These are phyloP conservation scores for Entomyzon cyanotis DNA, from an alignment of 2,113 vertebrate genomes.

Conservation along the genomic window DNA sequence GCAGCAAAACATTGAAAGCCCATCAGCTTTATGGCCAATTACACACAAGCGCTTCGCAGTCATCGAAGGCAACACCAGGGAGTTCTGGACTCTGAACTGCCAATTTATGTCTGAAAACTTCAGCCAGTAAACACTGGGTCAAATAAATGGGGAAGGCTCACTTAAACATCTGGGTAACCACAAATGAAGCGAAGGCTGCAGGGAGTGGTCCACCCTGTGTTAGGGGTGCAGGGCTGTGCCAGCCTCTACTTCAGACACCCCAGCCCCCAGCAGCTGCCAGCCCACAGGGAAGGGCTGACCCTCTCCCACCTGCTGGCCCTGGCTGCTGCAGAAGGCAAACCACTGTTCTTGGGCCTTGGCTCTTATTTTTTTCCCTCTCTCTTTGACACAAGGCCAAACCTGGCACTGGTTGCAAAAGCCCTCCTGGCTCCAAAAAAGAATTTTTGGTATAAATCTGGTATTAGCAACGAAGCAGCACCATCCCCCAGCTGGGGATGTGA, in stretches of 20 bases:
- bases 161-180: neutral
- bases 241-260: accelerated
- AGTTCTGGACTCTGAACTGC: neutral
- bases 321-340: neutral
- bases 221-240: neutral
- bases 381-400: neutral
- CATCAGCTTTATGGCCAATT: neutral
- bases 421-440: neutral
- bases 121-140: neutral
- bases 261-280: accelerated
- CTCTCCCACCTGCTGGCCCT: neutral
- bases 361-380: neutral
- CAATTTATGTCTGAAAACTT: neutral
- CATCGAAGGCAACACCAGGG: neutral
- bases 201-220: neutral
- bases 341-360: neutral
- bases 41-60: neutral
- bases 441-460: neutral
- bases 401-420: neutral
- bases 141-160: neutral
- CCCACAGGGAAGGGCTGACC: accelerated
- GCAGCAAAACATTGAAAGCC: neutral
- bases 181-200: neutral
- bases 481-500: neutral
- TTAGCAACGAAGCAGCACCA: neutral